Percentiles rank a stretch among this genome's conserved stretches.
Conservation (phyloP, 2,888 invertebrate genomes). For the Gryllus longicercus region DNA sequence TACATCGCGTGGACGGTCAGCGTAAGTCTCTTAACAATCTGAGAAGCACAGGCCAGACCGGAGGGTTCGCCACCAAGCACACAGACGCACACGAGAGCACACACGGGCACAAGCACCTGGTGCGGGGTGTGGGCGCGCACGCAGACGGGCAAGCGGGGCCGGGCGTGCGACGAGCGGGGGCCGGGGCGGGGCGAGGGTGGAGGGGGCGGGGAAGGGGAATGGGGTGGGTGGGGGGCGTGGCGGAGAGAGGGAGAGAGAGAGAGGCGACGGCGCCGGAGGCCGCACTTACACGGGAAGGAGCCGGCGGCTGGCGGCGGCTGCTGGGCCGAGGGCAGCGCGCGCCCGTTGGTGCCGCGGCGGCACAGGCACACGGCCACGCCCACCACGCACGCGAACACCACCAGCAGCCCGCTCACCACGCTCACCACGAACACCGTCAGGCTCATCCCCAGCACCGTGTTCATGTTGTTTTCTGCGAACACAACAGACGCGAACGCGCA, state of each 20-base stretch:
- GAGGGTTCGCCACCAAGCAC: no score
- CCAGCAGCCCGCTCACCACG: conserved; percentile 66
- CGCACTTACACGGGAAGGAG: conserved; percentile 41
- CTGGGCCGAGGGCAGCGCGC: conserved; percentile 43
- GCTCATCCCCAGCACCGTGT: conserved; percentile 67
- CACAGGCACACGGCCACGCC: conserved; percentile 74
- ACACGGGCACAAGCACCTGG: not conserved
- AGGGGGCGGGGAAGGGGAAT: not conserved
- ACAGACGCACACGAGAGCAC: not conserved
- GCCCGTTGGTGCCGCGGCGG: conserved; percentile 57
- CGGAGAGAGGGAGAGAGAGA: not conserved
- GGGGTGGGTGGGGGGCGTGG: not conserved
- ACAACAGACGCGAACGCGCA: not conserved
- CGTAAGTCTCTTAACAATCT: no score
- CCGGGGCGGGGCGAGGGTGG: not conserved
- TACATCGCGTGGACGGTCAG: no score
- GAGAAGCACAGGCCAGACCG: no score
- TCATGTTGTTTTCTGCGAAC: conserved; percentile 46
- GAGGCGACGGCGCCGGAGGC: conserved; percentile 41
- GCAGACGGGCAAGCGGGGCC: not conserved
- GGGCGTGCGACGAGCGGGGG: not conserved
- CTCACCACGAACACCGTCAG: conserved; percentile 73
- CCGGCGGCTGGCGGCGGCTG: conserved; percentile 42
- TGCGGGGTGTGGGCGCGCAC: not conserved
- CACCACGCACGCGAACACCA: conserved; percentile 65